A percentile compares a stretch with the other conserved stretches of the same genome.
Conservation (phyloP, 2,797 vertebrate genomes). For the Apodemus agrarius region DNA sequence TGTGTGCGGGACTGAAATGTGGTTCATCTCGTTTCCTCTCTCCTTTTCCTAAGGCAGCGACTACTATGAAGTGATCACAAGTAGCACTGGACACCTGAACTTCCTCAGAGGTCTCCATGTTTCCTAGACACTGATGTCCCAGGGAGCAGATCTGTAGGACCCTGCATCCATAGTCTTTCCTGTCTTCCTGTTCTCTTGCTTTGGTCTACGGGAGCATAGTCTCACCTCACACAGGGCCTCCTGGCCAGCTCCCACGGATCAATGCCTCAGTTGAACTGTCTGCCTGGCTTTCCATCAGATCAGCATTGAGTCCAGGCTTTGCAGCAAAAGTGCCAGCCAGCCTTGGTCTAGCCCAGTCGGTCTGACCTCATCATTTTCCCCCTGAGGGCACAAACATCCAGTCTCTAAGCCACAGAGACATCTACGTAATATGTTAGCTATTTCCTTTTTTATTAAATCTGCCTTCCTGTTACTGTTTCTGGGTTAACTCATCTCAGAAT, state of each 20-base stretch:
- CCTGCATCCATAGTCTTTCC: neutral
- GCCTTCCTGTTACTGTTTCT: constrained; percentile 45
- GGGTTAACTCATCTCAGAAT: constrained; percentile 46
- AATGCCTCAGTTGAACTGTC: neutral
- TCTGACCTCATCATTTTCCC: constrained; percentile 57
- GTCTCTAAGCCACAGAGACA: constrained; percentile 41
- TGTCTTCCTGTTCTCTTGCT: neutral
- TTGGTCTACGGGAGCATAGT: neutral
- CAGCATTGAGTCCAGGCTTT: constrained; percentile 39
- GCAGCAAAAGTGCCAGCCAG: constrained; percentile 29
- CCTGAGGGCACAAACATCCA: constrained; percentile 12
- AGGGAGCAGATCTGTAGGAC: neutral
- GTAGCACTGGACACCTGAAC: neutral
- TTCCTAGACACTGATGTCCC: neutral
- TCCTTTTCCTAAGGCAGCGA: neutral
- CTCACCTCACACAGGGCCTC: neutral
- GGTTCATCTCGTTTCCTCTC: neutral
- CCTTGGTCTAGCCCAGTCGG: neutral
- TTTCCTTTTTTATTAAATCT: constrained; percentile 58
- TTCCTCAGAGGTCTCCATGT: neutral
- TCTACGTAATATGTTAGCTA: neutral
- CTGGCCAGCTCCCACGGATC: neutral
- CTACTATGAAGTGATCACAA: neutral
- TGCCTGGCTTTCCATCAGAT: constrained; percentile 56
- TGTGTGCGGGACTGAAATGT: neutral